Evolutionary conservation across 2,113 vertebrate species (phyloP), one percentile per base, ranked within the genome.

Genomic region (Spea bombifrons): DNA sequence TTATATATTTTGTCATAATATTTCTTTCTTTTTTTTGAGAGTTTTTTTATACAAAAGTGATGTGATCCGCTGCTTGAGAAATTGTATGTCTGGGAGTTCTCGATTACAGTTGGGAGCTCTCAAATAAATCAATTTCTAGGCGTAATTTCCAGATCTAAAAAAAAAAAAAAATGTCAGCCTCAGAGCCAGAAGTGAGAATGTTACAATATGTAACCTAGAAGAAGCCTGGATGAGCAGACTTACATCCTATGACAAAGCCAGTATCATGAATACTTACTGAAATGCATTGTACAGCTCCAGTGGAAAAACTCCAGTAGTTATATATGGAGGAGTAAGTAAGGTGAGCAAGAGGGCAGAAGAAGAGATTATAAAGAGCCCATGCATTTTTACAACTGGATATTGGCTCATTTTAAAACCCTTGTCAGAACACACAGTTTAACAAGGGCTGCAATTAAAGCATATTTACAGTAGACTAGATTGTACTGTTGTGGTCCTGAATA

Each of bases 51-150:
- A 15, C 5, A 30, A 71, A 64, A 17, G 64, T 74, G 64, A 80
- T 80, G 78, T 74, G 78, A 74, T 80, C 78, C 53, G 65, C 71
- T 68, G 78, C 55, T 50, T 80, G 71, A 80, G 65, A 80, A 80
- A 74, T 68, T 73, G 71, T 66, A 49, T 73, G 71, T 7, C 71
- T 74, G 78, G 78, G 78, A 80, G 71, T 80, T 74, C 78, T 79
- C 77, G 12, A 79, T 79, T 79, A 79, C 77, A 73, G 77, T 79
- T 66, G 70, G 77, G 78, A 80, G 71, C 70, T 67, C 77, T 79
- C 70, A 73, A 73, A 80, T 80, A 80, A 80, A 80, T 80, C 78
- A 80, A 68, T 80, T 80, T 80, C 71, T 67, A 80, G 78, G 71
- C 45, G 71, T 67, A 74, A 68, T 80, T 74, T 80, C 71, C 65